phyloP scores from a whole-genome alignment of 2,113 vertebrate genomes.

The Hemicordylus capensis region DNA sequence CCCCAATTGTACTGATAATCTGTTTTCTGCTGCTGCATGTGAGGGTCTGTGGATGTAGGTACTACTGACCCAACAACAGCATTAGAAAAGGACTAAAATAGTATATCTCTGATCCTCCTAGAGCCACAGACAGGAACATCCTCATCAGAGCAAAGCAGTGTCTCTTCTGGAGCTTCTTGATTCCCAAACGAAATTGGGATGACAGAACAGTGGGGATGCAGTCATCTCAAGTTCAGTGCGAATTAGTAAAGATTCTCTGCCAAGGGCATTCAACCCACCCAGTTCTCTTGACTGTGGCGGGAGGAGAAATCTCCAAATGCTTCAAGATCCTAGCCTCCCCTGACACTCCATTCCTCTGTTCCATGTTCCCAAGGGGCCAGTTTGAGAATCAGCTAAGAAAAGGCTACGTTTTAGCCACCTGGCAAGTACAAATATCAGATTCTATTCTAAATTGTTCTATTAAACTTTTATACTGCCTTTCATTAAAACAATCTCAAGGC shows the following conservation, averaged over 20 bases:
- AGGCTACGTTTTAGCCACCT: background rate
- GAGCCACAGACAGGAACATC: background rate
- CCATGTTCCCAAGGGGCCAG: background rate
- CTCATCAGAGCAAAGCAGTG: background rate
- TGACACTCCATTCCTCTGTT: background rate
- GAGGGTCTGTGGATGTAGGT: background rate
- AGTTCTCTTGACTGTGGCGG: background rate
- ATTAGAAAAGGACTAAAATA: background rate
- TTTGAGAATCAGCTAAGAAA: background rate
- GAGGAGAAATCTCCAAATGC: background rate
- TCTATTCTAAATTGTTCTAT: background rate
- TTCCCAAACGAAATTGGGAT: background rate
- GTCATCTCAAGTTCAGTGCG: background rate
- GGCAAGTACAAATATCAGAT: background rate
- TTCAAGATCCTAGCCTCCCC: background rate
- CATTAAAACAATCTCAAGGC: no score
- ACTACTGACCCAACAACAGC: background rate
- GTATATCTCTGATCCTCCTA: background rate
- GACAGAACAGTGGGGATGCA: background rate
- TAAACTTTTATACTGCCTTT: no score
- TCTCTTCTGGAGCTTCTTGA: no score
- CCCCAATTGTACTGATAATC: background rate
- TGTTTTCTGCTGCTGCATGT: background rate
- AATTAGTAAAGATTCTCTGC: background rate
- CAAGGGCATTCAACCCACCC: background rate